These are phyloP conservation scores for Coenonympha glycerion DNA, from an alignment of 2,888 invertebrate species.

Conservation along the genomic window DNA sequence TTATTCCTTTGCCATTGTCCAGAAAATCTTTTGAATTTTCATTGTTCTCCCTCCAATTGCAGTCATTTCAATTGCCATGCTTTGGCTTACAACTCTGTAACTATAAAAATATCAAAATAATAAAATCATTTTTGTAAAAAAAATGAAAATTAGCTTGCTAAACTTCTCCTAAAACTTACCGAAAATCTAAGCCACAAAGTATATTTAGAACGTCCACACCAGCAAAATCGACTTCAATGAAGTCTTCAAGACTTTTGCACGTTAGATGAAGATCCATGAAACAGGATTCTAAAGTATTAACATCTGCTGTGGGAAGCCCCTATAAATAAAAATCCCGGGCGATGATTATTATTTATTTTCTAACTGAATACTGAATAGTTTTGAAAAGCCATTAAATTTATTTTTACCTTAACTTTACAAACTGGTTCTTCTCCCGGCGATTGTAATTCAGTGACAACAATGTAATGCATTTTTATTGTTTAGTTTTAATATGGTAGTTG, in stretches of 20 bases:
- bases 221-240: constrained; percentile 53
- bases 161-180: constrained; percentile 2
- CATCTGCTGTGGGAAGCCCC: constrained; percentile 44
- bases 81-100: constrained; percentile 60
- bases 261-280: constrained; percentile 32
- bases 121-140: no score
- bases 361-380: no score
- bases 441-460: constrained; percentile 57
- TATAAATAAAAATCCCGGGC: not conserved
- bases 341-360: no score
- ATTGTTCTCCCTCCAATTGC: constrained; percentile 62
- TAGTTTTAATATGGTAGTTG: not conserved
- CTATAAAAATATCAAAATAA: constrained; percentile 31
- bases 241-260: constrained; percentile 38
- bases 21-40: constrained; percentile 60
- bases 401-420: constrained; percentile 60
- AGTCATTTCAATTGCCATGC: constrained; percentile 65
- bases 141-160: not conserved
- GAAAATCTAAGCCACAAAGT: constrained; percentile 34
- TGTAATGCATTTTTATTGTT: constrained; percentile 49
- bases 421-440: constrained; percentile 48
- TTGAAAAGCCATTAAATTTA: not conserved
- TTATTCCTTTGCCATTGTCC: constrained; percentile 51
- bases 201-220: constrained; percentile 51
- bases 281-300: constrained; percentile 35